Evolutionary conservation across 1,140 invertebrate genomes (phyloP).

Genomic region (Scaptomyza hsui): DNA sequence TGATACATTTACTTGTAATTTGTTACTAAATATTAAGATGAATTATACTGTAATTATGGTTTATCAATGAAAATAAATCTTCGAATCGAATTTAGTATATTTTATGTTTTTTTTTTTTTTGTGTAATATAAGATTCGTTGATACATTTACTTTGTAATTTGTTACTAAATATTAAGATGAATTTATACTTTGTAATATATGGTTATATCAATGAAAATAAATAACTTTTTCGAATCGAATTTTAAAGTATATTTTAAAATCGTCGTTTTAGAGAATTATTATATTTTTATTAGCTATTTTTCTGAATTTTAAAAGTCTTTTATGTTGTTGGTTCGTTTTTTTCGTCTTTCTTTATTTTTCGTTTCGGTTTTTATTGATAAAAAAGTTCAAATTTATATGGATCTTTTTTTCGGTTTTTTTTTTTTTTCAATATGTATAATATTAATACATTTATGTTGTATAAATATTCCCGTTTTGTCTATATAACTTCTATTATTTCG

Average conservation of each 20-base stretch:
- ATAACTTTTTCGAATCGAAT: neutral
- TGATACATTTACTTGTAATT: conserved; percentile 31
- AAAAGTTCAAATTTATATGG: conserved; percentile 78
- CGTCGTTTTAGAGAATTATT: too few relatives aligned
- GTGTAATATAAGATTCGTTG: conserved; percentile 29
- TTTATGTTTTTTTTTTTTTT: conserved; percentile 1
- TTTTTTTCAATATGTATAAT: conserved; percentile 65
- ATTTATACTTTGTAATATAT: conserved; percentile 59
- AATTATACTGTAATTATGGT: conserved; percentile 58
- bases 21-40: conserved; percentile 41
- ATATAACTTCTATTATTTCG: conserved; percentile 76
- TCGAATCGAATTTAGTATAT: neutral
- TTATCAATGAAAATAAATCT: conserved; percentile 9
- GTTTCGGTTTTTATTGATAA: conserved; percentile 75
- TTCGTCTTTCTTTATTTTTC: conserved; percentile 49
- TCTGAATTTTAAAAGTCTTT: neutral
- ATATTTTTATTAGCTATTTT: too few relatives aligned
- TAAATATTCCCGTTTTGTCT: conserved; percentile 78
- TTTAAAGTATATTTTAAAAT: neutral
- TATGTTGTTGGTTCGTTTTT: conserved; percentile 36
- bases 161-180: conserved; percentile 46
- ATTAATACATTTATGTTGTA: conserved; percentile 80
- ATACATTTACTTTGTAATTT: conserved; percentile 26
- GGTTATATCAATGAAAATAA: conserved; percentile 8
- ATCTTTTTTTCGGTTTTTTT: conserved; percentile 43